These are phyloP conservation scores for Eurytoma adleriae DNA, from an alignment of 2,888 invertebrate genomes.

Conservation along the genomic window DNA sequence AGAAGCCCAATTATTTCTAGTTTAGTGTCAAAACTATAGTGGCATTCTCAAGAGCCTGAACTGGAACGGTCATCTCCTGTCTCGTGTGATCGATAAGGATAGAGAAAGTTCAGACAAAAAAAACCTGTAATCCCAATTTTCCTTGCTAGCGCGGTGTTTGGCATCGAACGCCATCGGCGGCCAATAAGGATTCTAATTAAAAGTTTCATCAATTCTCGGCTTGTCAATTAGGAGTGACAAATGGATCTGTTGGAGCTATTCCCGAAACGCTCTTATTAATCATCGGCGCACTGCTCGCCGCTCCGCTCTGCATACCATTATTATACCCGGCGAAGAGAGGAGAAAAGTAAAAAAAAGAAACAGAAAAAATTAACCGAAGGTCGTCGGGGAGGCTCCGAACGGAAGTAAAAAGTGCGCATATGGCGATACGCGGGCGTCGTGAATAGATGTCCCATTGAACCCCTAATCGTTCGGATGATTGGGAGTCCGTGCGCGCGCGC, in stretches of 20 bases:
- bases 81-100: slow-evolving; percentile 36
- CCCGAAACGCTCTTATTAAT: slow-evolving; percentile 35
- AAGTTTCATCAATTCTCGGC: slow-evolving; percentile 41
- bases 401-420: slow-evolving; percentile 9
- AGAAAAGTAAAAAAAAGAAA: not conserved
- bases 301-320: not conserved
- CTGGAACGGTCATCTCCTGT: slow-evolving; percentile 1
- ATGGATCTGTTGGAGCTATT: slow-evolving; percentile 41
- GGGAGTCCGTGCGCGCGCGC: slow-evolving; percentile 10
- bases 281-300: not conserved
- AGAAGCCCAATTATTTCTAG: too few species aligned
- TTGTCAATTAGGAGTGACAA: slow-evolving; percentile 52
- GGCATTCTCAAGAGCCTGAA: too few species aligned
- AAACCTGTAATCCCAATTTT: not conserved
- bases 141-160: too few species aligned
- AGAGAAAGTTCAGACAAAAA: slow-evolving; percentile 26
- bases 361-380: not conserved
- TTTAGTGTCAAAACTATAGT: too few species aligned
- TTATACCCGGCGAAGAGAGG: not conserved
- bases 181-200: slow-evolving; percentile 42
- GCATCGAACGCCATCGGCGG: too few species aligned
- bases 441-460: slow-evolving; percentile 33
- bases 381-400: not conserved
- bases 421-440: not conserved
- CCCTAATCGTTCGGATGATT: slow-evolving; percentile 46